Percentiles rank a stretch among this genome's conserved stretches.
phyloP scores from a whole-genome alignment of 1,140 invertebrate species.

The Artemia franciscana region DNA sequence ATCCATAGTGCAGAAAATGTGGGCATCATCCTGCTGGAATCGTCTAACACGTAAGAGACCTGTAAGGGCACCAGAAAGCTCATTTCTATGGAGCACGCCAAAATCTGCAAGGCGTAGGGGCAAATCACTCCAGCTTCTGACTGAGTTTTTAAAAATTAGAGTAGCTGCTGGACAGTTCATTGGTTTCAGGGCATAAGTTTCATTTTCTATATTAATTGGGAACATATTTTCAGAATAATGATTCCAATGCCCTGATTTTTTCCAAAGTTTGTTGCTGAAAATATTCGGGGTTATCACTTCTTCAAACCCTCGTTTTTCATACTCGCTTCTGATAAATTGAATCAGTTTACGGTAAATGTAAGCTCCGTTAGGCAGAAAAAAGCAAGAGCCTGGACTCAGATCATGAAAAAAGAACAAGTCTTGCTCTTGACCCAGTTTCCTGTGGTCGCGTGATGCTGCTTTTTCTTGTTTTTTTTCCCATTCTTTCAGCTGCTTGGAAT shows the following conservation, averaged over 20 bases:
- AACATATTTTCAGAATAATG: constrained; percentile 48
- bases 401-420: constrained; percentile 98
- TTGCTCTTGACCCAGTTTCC: constrained; percentile 90
- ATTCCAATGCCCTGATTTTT: constrained; percentile 93
- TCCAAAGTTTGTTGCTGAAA: constrained; percentile 90
- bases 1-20: constrained; percentile 81
- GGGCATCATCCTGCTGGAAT: constrained; percentile 97
- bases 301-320: constrained; percentile 77
- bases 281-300: constrained; percentile 95
- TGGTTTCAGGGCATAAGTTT: constrained; percentile 91
- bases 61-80: constrained; percentile 78
- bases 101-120: constrained; percentile 89
- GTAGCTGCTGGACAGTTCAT: constrained; percentile 99
- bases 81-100: constrained; percentile 90
- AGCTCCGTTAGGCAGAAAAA: constrained; percentile 88
- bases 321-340: constrained; percentile 67
- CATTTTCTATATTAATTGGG: constrained; percentile 46
- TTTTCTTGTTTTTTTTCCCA: constrained; percentile 96
- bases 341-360: constrained; percentile 88
- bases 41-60: constrained; percentile 82
- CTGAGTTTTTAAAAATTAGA: constrained; percentile 63
- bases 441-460: constrained; percentile 88
- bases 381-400: constrained; percentile 89
- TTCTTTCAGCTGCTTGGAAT: constrained; percentile 86
- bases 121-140: constrained; percentile 79